A percentile compares a stretch with the other conserved stretches of the same genome.
These are phyloP conservation scores for Anthrax anthrax DNA, from an alignment of 2,888 invertebrate genomes.

Conservation along the genomic window DNA sequence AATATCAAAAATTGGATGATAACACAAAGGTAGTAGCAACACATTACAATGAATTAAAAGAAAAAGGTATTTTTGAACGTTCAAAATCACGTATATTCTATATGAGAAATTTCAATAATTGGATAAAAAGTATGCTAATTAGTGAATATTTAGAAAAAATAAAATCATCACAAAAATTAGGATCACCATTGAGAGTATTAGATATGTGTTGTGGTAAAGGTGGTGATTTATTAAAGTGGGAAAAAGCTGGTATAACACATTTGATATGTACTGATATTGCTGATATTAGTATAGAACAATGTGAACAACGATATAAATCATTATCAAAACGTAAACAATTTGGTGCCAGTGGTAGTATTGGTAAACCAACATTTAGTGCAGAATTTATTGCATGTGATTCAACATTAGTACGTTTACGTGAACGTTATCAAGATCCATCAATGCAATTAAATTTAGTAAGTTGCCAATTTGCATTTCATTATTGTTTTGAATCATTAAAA, in stretches of 20 bases:
- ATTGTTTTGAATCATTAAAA: conserved; percentile 75
- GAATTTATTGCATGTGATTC: conserved; percentile 89
- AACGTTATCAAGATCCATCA: conserved; percentile 62
- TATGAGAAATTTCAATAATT: conserved; percentile 96
- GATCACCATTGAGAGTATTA: conserved; percentile 56
- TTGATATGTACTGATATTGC: conserved; percentile 90
- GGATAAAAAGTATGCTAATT: conserved; percentile 94
- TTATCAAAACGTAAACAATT: conserved; percentile 35
- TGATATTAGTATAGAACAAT: conserved; percentile 80
- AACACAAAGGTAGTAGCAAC: conserved; percentile 52
- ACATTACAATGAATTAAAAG: conserved; percentile 85
- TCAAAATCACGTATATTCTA: conserved; percentile 82
- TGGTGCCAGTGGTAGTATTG: too few species aligned
- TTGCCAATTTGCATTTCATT: conserved; percentile 98
- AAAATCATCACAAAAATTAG: conserved; percentile 46
- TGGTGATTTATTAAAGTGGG: conserved; percentile 96
- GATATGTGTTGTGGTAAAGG: conserved; percentile 99
- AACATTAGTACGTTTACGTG: conserved; percentile 64
- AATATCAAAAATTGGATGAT: neutral
- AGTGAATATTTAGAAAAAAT: conserved; percentile 60
- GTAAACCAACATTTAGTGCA: conserved; percentile 53
- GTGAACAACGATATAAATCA: conserved; percentile 67
- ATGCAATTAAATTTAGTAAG: conserved; percentile 78
- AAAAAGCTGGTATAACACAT: conserved; percentile 63
- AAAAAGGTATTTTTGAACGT: conserved; percentile 65